Base-by-base conservation (phyloP, 2,113 vertebrate species). In the Aythya baeri region DNA sequence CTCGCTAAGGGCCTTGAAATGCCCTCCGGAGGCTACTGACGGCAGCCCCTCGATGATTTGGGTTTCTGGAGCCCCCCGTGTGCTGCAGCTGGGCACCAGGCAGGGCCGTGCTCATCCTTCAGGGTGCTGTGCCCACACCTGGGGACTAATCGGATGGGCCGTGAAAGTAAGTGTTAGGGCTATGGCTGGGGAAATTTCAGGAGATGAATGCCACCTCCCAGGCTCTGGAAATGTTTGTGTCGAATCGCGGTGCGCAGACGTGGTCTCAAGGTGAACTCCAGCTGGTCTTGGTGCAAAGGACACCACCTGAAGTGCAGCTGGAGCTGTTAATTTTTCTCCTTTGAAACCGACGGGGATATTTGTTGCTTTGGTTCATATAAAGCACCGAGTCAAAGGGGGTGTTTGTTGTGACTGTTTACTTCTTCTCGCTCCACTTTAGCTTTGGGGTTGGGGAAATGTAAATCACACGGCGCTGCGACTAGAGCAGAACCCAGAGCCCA, bases 291-390 rank as follows among this genome's bases (percentile, higher is more conserved):
- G 65, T 17, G 58, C 27, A 66, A 68, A 34, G 52, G 29, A 1
- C 71, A 31, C 50, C 50, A 80, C 76, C 27, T 3, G 6, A 38
- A 0, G 8, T 15, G 41, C 95, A 92, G 79, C 57, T 9, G 79
- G 91, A 91, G 87, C 86, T 91, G 93, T 83, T 97, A 70, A 94
- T 96, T 97, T 88, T 97, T 95, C 89, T 83, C 91, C 80, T 83
- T 41, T 81, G 82, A 96, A 96, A 96, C 59, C 66, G 83, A 95
- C 82, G 83, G 89, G 89, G 80, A 91, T 88, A 77, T 82, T 95
- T 75, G 25, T 54, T 59, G 79, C 59, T 83, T 95, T 94, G 86
- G 91, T 96, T 95, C 83, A 89, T 76, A 97, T 61, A 88, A 86
- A 95, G 93, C 67, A 81, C 87, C 11, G 44, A 87, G 87, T 49